Evolutionary conservation across 2,888 invertebrate species (phyloP), one percentile per base, ranked within the genome.

Genomic region (Microplitis deprimator): DNA sequence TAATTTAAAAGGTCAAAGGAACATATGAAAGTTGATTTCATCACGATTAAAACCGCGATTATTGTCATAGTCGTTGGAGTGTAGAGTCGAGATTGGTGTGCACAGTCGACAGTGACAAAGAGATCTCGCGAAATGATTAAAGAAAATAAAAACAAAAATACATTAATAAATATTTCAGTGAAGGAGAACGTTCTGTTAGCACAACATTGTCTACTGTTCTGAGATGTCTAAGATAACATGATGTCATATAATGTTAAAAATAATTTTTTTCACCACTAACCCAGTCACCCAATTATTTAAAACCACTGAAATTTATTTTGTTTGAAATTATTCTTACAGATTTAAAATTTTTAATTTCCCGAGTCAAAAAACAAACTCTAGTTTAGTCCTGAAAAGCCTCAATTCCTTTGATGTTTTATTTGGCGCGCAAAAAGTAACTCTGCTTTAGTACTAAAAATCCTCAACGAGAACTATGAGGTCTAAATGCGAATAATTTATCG

Each of bases 211-310:
- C 71, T 68, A 76, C 50, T n/a, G 61, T 29, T 29, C 29, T 3
- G 29, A 29, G 29, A 29, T 29, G 29, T 29, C 29, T 29, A 50
- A 50, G 50, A 50, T 17, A 41, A 73, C 60, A 72, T 40, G 64
- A 61, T 50, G 64, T 65, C 69, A 68, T 68, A 69, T 29, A 59
- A 80, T 82, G 29, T 29, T 29, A 29, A 29, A 29, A 29, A 29
- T 29, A 76, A 72, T 72, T 72, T 20, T 39, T 60, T 67, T 59
- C 20, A 59, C 59, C 40, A 60, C 67, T 81, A 82, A 84, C 82
- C 84, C 81, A 82, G 81, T 85, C 84, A 83, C 83, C 83, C 81
- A 81, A 84, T 85, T 84, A 83, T 86, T 85, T 84, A 73, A 81
- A 75, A 80, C 79, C 79, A 76, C 77, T 76, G 67, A 20, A 39